Percentiles rank a stretch among this genome's conserved stretches.
phyloP scores from a whole-genome alignment of 2,888 invertebrate genomes.

The Microctonus hyperodae region DNA sequence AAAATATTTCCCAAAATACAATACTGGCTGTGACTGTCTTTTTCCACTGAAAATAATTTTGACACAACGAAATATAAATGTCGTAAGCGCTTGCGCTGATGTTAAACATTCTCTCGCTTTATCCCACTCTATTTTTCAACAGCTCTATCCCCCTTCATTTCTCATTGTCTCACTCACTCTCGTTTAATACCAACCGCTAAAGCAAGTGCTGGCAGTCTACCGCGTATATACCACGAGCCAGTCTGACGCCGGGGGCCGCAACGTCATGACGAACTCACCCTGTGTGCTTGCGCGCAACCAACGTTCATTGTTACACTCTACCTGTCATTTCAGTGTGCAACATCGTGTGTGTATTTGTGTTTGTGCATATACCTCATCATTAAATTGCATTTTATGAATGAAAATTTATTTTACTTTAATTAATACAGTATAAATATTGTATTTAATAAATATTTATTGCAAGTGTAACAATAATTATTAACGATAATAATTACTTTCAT shows the following conservation, averaged over 20 bases:
- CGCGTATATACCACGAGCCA: conserved; percentile 44
- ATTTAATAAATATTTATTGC: neutral
- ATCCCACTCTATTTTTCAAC: too few species aligned
- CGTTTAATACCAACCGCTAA: conserved; percentile 1
- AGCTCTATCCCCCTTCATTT: neutral
- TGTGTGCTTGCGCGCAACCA: conserved; percentile 23
- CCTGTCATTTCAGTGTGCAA: conserved; percentile 38
- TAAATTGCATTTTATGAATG: conserved; percentile 29
- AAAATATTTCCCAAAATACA: too few species aligned
- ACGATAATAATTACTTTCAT: too few species aligned
- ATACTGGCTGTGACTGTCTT: too few species aligned
- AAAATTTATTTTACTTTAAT: conserved; percentile 17
- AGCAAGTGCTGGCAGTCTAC: conserved; percentile 17
- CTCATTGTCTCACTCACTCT: neutral
- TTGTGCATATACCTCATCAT: conserved; percentile 30
- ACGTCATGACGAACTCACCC: conserved; percentile 57
- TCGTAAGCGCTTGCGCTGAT: conserved; percentile 16
- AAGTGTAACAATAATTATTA: too few species aligned
- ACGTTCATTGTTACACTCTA: neutral
- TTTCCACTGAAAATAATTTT: neutral
- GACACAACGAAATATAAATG: neutral
- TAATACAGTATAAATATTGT: neutral
- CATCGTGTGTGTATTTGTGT: conserved; percentile 34
- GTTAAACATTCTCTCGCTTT: neutral
- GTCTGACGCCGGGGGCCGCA: conserved; percentile 62